Conservation (phyloP, 2,797 vertebrate species). For the Octomys mimax region DNA sequence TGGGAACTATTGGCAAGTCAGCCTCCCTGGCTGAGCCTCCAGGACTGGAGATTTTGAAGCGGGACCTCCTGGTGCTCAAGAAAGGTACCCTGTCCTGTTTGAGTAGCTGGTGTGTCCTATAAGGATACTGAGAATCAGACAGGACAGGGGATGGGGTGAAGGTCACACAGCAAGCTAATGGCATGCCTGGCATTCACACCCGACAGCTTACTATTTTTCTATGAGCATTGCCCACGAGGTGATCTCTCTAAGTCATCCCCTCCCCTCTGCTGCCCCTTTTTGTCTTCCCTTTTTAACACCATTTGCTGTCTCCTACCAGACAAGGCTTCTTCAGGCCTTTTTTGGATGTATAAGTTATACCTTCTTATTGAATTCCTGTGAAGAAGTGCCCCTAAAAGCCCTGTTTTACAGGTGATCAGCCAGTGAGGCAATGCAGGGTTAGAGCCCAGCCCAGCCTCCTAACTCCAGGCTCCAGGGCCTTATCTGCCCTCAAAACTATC, state of each 20-base stretch:
- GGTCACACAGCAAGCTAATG: not conserved
- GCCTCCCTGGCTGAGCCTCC: not conserved
- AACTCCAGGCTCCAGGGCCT: not conserved
- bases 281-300: not conserved
- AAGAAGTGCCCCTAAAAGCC: not conserved
- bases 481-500: not conserved
- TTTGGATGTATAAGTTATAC: not conserved
- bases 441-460: not conserved
- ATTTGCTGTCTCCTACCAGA: not conserved
- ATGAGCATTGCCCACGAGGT: not conserved
- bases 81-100: not conserved
- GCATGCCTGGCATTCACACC: not conserved
- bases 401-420: not conserved
- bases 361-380: not conserved
- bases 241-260: not conserved
- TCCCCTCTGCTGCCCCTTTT: not conserved
- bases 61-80: not conserved
- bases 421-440: not conserved
- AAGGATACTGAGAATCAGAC: conserved; percentile 4
- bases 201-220: not conserved
- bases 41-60: not conserved
- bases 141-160: not conserved
- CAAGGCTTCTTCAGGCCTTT: not conserved
- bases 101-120: not conserved
- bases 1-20: not conserved